Evolutionary conservation across 2,888 invertebrate genomes (phyloP), one percentile per base, ranked within the genome.

Genomic region (Harmothoe impar): DNA sequence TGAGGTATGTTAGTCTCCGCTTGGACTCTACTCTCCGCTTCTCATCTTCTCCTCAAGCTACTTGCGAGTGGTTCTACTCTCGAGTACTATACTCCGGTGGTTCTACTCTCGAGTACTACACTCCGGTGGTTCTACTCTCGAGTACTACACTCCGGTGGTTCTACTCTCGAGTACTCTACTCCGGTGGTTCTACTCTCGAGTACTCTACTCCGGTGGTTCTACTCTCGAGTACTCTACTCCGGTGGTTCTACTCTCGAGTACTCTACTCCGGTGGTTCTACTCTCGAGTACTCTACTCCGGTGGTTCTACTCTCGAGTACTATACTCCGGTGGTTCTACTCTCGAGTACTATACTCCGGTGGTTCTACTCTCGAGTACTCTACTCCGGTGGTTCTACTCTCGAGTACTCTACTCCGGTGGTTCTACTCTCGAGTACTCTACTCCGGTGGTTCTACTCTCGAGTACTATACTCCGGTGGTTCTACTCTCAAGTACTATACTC

Each of bases 1-100:
- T 35, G 72, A 68, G 62, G 68, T 62, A 89, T n/a, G 72, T 89
- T 68, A 86, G 54, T 12, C 43, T 43, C 43, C n/a, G 7, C n/a
- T n/a, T 68, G 17, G 17, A n/a, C 68, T 31, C 77, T 77, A 10
- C 29, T 77, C n/a, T 77, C 77, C 81, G 12, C 35, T 81, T 81
- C 81, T 33, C n/a, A 10, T 43, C 77, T 31, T 12, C 81, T 81
- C n/a, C n/a, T 81, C 81, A 20, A 35, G 15, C 17, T 43, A 17
- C 81, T 23, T 81, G 81, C 35, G 3, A 33, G 35, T 10, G 23
- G 81, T 81, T 33, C 31, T 29, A 15, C 29, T 72, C 1, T 72
- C 31, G 31, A 3, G 72, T 62, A 54, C n/a, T 62, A 20, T 3
- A 62, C 62, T n/a, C 62, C 15, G 43, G 43, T 43, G 43, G 43